Evolutionary conservation across 92 coral and sea anemone genomes (phyloP).

Genomic region (Zoanthus sansibaricus): DNA sequence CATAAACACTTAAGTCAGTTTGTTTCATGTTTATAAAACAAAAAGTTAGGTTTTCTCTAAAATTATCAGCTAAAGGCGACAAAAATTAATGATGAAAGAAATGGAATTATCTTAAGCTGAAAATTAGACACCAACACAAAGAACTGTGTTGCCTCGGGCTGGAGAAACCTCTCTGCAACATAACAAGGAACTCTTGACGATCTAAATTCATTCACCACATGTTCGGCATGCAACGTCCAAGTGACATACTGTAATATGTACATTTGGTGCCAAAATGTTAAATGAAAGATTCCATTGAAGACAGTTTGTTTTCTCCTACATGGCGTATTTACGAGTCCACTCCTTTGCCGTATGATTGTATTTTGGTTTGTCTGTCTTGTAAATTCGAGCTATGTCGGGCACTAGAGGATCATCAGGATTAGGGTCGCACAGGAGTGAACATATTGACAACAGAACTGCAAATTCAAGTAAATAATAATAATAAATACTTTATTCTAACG

Average conservation of each 20-base stretch:
- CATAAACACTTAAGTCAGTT: background rate
- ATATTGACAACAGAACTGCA: slow-evolving; percentile 98
- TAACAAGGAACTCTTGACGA: slow-evolving; percentile 13
- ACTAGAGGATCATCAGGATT: slow-evolving; percentile 99
- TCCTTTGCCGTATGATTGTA: slow-evolving; percentile 83
- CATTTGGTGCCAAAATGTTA: slow-evolving; percentile 32
- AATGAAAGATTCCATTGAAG: background rate
- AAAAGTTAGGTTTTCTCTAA: background rate
- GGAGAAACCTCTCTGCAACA: background rate
- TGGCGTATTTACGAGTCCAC: slow-evolving; percentile 98
- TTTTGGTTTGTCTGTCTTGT: slow-evolving; percentile 87
- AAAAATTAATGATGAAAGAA: background rate
- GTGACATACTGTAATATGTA: slow-evolving; percentile 3
- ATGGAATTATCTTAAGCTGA: background rate
- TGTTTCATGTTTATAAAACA: background rate
- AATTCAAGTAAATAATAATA: too few relatives aligned
- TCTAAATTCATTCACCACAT: slow-evolving; percentile 2
- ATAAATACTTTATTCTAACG: too few relatives aligned
- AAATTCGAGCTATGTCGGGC: slow-evolving; percentile 96
- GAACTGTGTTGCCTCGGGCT: background rate
- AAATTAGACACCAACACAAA: background rate
- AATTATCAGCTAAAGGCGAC: background rate
- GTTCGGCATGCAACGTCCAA: too few relatives aligned
- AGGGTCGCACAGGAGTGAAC: slow-evolving; percentile 98
- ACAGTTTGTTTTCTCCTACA: slow-evolving; percentile 61